A percentile compares a stretch with the other conserved stretches of the same genome.
Conservation (phyloP, 2,888 invertebrate species). For the Eurytoma californica region DNA sequence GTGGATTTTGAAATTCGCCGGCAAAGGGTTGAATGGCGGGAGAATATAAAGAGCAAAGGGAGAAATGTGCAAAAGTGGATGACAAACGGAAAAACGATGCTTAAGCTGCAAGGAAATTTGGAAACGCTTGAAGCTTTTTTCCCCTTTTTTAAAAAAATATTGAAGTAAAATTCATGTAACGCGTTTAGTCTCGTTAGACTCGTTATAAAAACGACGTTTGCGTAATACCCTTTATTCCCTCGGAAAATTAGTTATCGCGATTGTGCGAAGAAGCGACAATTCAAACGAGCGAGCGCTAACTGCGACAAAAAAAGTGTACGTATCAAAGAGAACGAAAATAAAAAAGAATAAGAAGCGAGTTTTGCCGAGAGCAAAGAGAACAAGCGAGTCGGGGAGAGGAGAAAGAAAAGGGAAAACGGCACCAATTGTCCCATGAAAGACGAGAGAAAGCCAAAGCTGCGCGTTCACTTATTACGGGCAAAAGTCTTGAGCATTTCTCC, state of each 20-base stretch:
- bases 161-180: too few relatives aligned
- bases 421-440: conserved; percentile 24
- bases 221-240: too few relatives aligned
- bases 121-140: too few relatives aligned
- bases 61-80: background rate
- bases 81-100: background rate
- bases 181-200: background rate
- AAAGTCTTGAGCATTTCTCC: conserved; percentile 14
- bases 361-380: background rate
- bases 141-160: too few relatives aligned
- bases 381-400: background rate
- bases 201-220: background rate
- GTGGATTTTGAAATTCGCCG: conserved; percentile 16
- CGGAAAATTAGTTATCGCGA: too few relatives aligned
- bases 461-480: conserved; percentile 17
- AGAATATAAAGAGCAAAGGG: conserved; percentile 1
- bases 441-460: conserved; percentile 16
- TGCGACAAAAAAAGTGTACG: too few relatives aligned
- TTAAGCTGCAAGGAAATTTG: background rate
- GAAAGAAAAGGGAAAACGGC: conserved; percentile 1
- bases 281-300: too few relatives aligned
- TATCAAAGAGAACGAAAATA: background rate
- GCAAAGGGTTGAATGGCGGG: background rate
- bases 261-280: too few relatives aligned
- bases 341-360: background rate